These are phyloP conservation scores for Phyllotreta striolata DNA, from an alignment of 2,888 invertebrate genomes.

Conservation along the genomic window DNA sequence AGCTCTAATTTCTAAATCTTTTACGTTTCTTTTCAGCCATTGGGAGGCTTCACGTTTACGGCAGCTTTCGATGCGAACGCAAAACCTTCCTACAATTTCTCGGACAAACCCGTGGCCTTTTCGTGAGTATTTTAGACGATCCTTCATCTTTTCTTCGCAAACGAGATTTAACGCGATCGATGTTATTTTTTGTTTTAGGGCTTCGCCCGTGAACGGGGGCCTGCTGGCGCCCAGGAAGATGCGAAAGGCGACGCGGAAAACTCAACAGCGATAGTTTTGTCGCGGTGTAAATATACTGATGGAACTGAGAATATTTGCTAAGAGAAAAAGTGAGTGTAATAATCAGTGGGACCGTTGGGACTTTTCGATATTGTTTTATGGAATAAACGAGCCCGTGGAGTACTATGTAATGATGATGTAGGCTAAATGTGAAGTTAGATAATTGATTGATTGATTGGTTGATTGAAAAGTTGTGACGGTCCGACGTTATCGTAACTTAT, in stretches of 20 bases:
- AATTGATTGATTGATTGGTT: background rate
- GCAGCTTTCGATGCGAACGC: slow-evolving; percentile 60
- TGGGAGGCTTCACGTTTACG: slow-evolving; percentile 56
- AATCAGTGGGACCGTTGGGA: slow-evolving; percentile 16
- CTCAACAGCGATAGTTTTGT: slow-evolving; percentile 53
- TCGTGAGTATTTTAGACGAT: slow-evolving; percentile 57
- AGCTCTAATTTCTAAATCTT: too few relatives aligned
- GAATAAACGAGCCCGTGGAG: background rate
- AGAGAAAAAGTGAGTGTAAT: slow-evolving; percentile 34
- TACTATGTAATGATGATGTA: background rate
- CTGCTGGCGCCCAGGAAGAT: slow-evolving; percentile 57
- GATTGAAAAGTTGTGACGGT: slow-evolving; percentile 8
- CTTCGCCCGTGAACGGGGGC: slow-evolving; percentile 46
- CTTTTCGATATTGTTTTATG: slow-evolving; percentile 2
- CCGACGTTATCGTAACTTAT: slow-evolving; percentile 29
- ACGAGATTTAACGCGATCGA: background rate
- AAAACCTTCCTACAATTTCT: slow-evolving; percentile 64
- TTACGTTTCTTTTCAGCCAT: slow-evolving; percentile 43
- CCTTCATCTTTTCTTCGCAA: too few relatives aligned
- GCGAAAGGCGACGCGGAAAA: slow-evolving; percentile 62
- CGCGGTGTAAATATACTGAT: slow-evolving; percentile 38
- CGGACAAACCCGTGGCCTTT: slow-evolving; percentile 61
- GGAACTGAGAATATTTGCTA: slow-evolving; percentile 28
- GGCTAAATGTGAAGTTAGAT: background rate
- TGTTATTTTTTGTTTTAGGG: slow-evolving; percentile 46